Evolutionary conservation across 2,797 vertebrate species (phyloP).

Genomic region (Scolopax rusticola): DNA sequence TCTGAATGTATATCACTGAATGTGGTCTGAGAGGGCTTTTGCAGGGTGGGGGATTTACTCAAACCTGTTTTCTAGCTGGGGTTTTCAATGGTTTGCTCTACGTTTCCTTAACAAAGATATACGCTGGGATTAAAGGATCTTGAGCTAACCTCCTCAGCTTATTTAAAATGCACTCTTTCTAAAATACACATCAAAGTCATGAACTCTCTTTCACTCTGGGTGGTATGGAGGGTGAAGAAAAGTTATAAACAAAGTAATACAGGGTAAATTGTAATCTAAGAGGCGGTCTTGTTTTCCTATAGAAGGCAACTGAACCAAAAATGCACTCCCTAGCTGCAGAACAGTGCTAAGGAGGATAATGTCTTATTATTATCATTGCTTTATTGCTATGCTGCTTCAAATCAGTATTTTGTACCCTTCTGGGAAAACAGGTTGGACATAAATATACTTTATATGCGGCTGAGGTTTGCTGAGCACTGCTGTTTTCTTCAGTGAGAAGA

Average conservation of each 20-base stretch:
- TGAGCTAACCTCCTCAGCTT: conserved; percentile 31
- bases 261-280: conserved; percentile 28
- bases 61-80: conserved; percentile 7
- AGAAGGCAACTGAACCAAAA: conserved; percentile 32
- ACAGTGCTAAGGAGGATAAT: not conserved
- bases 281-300: not conserved
- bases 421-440: conserved; percentile 36
- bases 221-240: conserved; percentile 26
- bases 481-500: not conserved
- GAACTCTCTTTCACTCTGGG: conserved; percentile 65
- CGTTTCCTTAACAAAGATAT: conserved; percentile 57
- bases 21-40: not conserved
- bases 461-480: not conserved
- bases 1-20: not conserved
- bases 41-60: not conserved
- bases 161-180: conserved; percentile 58
- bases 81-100: conserved; percentile 24
- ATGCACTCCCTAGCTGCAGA: not conserved
- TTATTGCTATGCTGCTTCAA: not conserved
- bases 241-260: conserved; percentile 43
- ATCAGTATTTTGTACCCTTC: not conserved
- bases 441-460: not conserved
- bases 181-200: conserved; percentile 65
- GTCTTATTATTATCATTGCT: not conserved
- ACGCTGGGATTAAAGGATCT: conserved; percentile 60